Conservation (phyloP, 2,888 invertebrate species). For the Agonum fuliginosum region DNA sequence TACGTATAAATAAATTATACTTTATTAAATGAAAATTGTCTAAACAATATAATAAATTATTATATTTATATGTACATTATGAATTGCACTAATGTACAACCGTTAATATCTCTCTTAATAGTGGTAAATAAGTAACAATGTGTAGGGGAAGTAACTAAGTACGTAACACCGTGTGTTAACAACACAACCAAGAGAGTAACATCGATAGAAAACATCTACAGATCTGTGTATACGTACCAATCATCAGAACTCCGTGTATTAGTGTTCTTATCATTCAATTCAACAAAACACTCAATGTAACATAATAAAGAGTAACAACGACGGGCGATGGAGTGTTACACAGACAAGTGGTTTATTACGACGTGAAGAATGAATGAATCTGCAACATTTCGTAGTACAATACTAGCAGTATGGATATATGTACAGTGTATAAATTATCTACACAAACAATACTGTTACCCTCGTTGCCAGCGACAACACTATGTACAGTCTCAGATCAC, state of each 20-base stretch:
- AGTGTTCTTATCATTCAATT: too few relatives aligned
- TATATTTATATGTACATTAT: slow-evolving; percentile 53
- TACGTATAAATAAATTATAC: slow-evolving; percentile 73
- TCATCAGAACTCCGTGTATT: not conserved
- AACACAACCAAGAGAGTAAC: slow-evolving; percentile 46
- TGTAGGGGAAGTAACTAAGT: slow-evolving; percentile 38
- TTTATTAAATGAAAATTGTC: slow-evolving; percentile 62
- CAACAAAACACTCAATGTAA: too few relatives aligned
- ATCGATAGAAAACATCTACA: slow-evolving; percentile 55
- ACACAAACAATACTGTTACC: slow-evolving; percentile 54
- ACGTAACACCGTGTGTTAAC: slow-evolving; percentile 25
- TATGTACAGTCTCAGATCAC: slow-evolving; percentile 53
- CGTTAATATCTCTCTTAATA: slow-evolving; percentile 52
- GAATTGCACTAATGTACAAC: slow-evolving; percentile 54
- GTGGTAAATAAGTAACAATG: slow-evolving; percentile 52
- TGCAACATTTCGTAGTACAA: slow-evolving; percentile 40
- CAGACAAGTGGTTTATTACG: slow-evolving; percentile 47
- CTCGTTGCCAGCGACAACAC: slow-evolving; percentile 54
- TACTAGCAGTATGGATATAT: slow-evolving; percentile 12
- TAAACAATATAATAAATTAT: slow-evolving; percentile 53
- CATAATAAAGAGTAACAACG: not conserved
- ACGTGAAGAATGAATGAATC: slow-evolving; percentile 53
- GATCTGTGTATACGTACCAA: slow-evolving; percentile 8
- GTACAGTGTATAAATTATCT: slow-evolving; percentile 45
- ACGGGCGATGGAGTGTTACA: slow-evolving; percentile 43